Base-by-base conservation (phyloP, 2,797 vertebrate genomes). In the Distichodus sexfasciatus region DNA sequence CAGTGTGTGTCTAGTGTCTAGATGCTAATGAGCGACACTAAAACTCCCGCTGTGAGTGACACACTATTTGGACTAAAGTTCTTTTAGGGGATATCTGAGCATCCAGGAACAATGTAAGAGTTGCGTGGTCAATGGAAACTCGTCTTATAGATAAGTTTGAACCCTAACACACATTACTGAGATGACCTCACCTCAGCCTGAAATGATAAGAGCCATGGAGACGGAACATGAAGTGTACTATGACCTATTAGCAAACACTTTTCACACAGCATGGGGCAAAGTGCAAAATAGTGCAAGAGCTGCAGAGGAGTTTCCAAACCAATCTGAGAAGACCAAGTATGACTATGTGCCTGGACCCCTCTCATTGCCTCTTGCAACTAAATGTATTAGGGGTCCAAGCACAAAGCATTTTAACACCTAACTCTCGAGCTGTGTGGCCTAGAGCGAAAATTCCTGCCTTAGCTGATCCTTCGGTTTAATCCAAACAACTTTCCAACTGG, bases 151-250 rank as follows among this genome's bases (percentile, higher is more conserved):
- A 36, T 53, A 11, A 36, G 3, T 1, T 8, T 55, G 38, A 54
- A 70, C 29, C 33, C 58, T 63, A 55, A 26, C 21, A 58, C 44
- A 40, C n/a, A 48, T 41, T n/a, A 41, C 15, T 9, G 6, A n/a
- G 40, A 50, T 43, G 41, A 46, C 28, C 47, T 28, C 9, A 8
- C 2, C 14, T 74, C n/a, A 11, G 57, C 15, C 33, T 68, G 31
- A 5, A 41, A 24, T 65, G 50, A 76, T 62, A 54, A 44, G 29
- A 65, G 29, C 7, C 38, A 35, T 14, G 36, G 36, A 41, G 64
- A 60, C 31, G 40, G 26, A 54, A 50, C 36, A 35, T n/a, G 14
- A 21, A 14, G 21, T 74, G 80, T 10, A 60, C 80, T 81, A 61
- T 78, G 73, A 24, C 71, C 62, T 74, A 21, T 66, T 72, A 66